These are phyloP conservation scores for Pelobates fuscus DNA, from an alignment of 2,113 vertebrate species.

Conservation along the genomic window DNA sequence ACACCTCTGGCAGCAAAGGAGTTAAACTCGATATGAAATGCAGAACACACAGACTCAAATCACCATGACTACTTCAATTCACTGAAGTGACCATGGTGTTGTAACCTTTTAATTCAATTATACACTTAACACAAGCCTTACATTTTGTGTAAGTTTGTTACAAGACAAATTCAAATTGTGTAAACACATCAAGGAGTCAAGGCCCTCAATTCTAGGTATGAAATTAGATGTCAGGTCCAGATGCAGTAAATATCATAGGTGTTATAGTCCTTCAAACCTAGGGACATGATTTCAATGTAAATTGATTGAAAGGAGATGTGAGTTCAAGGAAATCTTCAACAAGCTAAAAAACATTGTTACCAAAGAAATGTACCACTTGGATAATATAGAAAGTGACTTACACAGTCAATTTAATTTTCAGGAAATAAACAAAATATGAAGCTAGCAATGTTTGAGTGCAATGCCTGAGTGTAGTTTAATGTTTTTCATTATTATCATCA, in stretches of 20 bases:
- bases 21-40: too few species aligned
- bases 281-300: conserved; percentile 85
- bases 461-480: too few species aligned
- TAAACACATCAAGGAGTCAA: conserved; percentile 74
- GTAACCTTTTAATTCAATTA: too few species aligned
- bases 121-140: conserved; percentile 82
- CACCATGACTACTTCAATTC: too few species aligned
- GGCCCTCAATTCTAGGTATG: conserved; percentile 84
- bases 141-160: conserved; percentile 87
- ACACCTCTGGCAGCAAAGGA: too few species aligned
- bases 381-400: too few species aligned
- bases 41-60: too few species aligned
- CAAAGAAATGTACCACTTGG: neutral
- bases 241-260: conserved; percentile 76
- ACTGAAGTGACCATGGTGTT: too few species aligned
- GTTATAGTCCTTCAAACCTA: conserved; percentile 80
- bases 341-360: conserved; percentile 67
- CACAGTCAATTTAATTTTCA: too few species aligned
- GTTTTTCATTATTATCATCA: too few species aligned
- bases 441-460: too few species aligned
- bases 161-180: conserved; percentile 88
- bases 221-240: conserved; percentile 92
- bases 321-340: conserved; percentile 74
- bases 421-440: too few species aligned
- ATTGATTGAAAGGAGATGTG: conserved; percentile 78